A percentile compares a stretch with the other conserved stretches of the same genome.
These are phyloP conservation scores for Frankliniella intonsa DNA, from an alignment of 2,888 invertebrate genomes.

Conservation along the genomic window DNA sequence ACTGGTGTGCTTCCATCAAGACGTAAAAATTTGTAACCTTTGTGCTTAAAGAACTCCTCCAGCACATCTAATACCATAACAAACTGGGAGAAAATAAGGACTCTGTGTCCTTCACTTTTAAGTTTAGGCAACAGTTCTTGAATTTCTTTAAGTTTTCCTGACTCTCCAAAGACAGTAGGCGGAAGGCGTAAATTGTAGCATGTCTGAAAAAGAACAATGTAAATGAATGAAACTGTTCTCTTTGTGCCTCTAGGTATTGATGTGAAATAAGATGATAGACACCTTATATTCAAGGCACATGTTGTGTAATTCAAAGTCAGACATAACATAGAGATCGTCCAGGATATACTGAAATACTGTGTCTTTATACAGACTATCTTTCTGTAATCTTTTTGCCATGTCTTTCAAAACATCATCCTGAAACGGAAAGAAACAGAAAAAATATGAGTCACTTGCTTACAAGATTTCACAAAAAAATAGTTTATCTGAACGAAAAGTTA, in stretches of 20 bases:
- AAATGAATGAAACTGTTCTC: slow-evolving; percentile 38
- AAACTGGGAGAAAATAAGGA: slow-evolving; percentile 94
- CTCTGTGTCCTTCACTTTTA: slow-evolving; percentile 70
- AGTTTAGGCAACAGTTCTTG: slow-evolving; percentile 71
- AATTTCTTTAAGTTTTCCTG: slow-evolving; percentile 81
- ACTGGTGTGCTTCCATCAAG: slow-evolving; percentile 90
- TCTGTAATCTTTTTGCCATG: slow-evolving; percentile 66
- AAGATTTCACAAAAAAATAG: neutral
- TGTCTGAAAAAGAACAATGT: slow-evolving; percentile 56
- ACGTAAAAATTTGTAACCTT: slow-evolving; percentile 68
- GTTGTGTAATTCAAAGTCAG: slow-evolving; percentile 87
- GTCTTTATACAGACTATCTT: slow-evolving; percentile 66
- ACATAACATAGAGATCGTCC: slow-evolving; percentile 81
- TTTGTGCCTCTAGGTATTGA: neutral
- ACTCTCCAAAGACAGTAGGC: slow-evolving; percentile 65
- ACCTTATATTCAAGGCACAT: slow-evolving; percentile 65
- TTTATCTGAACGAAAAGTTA: neutral
- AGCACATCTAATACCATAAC: slow-evolving; percentile 91
- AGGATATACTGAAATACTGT: slow-evolving; percentile 71
- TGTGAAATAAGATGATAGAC: slow-evolving; percentile 40
- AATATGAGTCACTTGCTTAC: too few relatives aligned
- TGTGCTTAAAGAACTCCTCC: slow-evolving; percentile 77
- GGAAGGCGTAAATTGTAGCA: slow-evolving; percentile 51
- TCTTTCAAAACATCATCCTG: slow-evolving; percentile 44
- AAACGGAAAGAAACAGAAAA: slow-evolving; percentile 34